Conservation (phyloP, 2,888 invertebrate species). For the Helicoverpa assulta region DNA sequence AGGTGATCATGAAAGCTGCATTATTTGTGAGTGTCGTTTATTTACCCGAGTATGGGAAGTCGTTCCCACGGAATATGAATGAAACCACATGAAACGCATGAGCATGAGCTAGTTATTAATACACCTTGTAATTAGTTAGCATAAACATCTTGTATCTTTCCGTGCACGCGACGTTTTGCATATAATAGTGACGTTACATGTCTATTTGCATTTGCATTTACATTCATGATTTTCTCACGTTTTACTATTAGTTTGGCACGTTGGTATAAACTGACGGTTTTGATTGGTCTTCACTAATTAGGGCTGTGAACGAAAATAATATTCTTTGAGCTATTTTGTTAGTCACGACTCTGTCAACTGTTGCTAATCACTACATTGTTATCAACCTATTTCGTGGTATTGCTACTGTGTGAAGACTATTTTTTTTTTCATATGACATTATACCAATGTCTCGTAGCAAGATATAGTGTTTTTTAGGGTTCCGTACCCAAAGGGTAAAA, state of each 20-base stretch:
- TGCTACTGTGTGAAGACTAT: rapidly evolving
- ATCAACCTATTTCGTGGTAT: background rate
- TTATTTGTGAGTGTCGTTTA: no score
- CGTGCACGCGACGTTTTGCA: slow-evolving; percentile 40
- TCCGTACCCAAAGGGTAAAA: no score
- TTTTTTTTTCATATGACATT: no score
- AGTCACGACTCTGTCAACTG: background rate
- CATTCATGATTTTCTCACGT: slow-evolving; percentile 21
- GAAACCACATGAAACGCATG: no score
- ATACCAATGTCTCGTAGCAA: no score
- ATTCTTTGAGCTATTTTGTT: background rate
- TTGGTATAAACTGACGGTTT: background rate
- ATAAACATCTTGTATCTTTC: slow-evolving; percentile 26
- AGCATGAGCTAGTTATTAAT: background rate
- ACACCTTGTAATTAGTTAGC: slow-evolving; percentile 22
- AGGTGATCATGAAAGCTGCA: no score
- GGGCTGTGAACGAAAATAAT: background rate
- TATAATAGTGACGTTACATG: slow-evolving; percentile 21
- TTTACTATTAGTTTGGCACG: slow-evolving; percentile 9
- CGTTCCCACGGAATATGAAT: no score
- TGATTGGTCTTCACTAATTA: background rate
- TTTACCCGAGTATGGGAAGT: no score
- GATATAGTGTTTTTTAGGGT: no score
- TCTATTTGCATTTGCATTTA: slow-evolving; percentile 7
- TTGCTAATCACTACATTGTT: no score